Evolutionary conservation across 2,113 vertebrate species (phyloP).

Genomic region (Macroglossus sobrinus): DNA sequence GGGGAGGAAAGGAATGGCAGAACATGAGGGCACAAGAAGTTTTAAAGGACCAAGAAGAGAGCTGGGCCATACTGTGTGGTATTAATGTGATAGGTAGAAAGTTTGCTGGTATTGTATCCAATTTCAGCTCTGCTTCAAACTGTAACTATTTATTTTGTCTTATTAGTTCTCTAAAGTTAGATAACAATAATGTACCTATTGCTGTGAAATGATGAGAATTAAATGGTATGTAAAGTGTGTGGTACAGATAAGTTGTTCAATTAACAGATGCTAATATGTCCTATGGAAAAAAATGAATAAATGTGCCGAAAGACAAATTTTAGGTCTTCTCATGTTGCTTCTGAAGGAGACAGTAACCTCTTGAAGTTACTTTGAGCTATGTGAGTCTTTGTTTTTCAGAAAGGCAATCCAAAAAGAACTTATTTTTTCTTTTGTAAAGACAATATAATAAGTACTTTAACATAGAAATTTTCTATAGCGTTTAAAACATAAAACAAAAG

Average conservation of each 20-base stretch:
- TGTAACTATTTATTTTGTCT: neutral
- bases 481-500: constrained; percentile 38
- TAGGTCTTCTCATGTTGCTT: neutral
- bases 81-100: neutral
- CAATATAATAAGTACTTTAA: constrained; percentile 39
- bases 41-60: neutral
- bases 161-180: neutral
- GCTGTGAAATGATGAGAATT: neutral
- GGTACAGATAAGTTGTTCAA: neutral
- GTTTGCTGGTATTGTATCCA: neutral
- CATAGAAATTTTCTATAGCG: constrained; percentile 12
- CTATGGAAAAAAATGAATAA: neutral
- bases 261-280: neutral
- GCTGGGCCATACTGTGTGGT: neutral
- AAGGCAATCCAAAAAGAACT: neutral
- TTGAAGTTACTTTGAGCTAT: constrained; percentile 23
- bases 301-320: neutral
- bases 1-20: neutral
- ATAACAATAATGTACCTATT: neutral
- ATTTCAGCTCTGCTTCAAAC: neutral
- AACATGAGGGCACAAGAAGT: too few species aligned
- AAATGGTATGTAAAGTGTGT: neutral
- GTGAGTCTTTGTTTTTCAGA: constrained; percentile 20
- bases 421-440: neutral
- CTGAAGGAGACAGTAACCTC: neutral